Percentiles rank a stretch among this genome's conserved stretches.
Evolutionary conservation across 2,797 vertebrate species (phyloP).

Genomic region (Leucoraja ocellata): DNA sequence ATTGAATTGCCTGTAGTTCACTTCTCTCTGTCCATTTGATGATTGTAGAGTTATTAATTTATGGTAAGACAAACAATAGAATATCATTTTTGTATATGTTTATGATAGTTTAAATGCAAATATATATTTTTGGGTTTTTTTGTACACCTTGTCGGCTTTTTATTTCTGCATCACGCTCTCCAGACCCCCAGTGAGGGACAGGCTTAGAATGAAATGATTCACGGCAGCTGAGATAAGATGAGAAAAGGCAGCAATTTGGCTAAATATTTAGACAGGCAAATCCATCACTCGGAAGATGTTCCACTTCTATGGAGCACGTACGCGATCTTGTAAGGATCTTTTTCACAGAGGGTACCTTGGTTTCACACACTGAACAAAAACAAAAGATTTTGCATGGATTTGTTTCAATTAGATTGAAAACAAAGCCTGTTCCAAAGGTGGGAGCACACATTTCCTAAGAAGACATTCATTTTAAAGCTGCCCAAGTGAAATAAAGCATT

Average conservation of each 20-base stretch:
- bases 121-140: conserved; percentile 34
- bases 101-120: conserved; percentile 35
- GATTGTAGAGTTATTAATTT: conserved; percentile 36
- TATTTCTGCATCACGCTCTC: conserved; percentile 22
- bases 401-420: neutral
- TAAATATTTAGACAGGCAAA: conserved; percentile 25
- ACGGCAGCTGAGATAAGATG: neutral
- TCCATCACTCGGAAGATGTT: conserved; percentile 21
- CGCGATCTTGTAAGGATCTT: neutral
- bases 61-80: conserved; percentile 34
- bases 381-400: neutral
- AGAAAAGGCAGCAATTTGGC: neutral
- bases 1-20: conserved; percentile 18
- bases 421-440: neutral
- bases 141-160: neutral
- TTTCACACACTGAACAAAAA: neutral
- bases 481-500: neutral
- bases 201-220: neutral
- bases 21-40: neutral
- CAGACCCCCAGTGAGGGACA: neutral
- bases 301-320: neutral
- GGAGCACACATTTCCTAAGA: neutral
- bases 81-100: conserved; percentile 36
- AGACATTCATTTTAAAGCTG: neutral
- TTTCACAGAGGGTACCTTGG: neutral